Base-by-base conservation (phyloP, 2,113 vertebrate genomes). In the Ammodramus savannarum region DNA sequence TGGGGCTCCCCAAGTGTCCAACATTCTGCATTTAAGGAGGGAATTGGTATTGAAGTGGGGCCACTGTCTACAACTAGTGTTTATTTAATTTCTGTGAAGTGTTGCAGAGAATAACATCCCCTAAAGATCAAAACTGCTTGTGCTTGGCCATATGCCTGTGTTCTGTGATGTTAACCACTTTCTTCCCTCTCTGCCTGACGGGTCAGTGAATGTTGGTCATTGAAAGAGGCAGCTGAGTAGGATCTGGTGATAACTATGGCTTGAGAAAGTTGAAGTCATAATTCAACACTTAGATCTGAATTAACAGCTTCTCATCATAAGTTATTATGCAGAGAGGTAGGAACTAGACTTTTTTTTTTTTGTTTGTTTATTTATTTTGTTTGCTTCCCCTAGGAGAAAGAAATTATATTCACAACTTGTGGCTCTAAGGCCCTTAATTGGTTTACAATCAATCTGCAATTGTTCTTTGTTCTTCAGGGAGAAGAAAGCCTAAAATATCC, bases 391-490 rank as follows among this genome's bases (percentile, higher is more conserved):
- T 38, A 75, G 61, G 55, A 74, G 62, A 85, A 88, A 78, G 43
- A 87, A 83, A 94, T 85, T 4, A 83, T 83, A 63, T 63, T 85
- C 55, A 29, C 63, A 88, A 13, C 59, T 71, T 76, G 29, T 0
- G 77, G 59, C 59, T 94, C 38, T 71, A 55, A 83, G 52, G 48
- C 74, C 31, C 63, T 96, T 94, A 95, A 94, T 52, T 88, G 63
- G 44, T 90, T 94, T 91, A 85, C 55, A 94, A 51, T 96, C 95
- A 94, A 80, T 80, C 78, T 80, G 79, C 78, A 88, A 38, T 90
- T 95, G 63, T 83, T 93, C 75, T 83, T 85, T 15, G 75, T 77
- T 95, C 89, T 91, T 93, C 59, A 38, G 87, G 87, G 91, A 93
- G 7, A 48, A 86, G 55, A 79, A 91, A 85, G 36, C 31, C 82